A percentile compares a stretch with the other conserved stretches of the same genome.
Conservation (phyloP, 1,140 invertebrate species). For the Pentalonia nigronervosa region DNA sequence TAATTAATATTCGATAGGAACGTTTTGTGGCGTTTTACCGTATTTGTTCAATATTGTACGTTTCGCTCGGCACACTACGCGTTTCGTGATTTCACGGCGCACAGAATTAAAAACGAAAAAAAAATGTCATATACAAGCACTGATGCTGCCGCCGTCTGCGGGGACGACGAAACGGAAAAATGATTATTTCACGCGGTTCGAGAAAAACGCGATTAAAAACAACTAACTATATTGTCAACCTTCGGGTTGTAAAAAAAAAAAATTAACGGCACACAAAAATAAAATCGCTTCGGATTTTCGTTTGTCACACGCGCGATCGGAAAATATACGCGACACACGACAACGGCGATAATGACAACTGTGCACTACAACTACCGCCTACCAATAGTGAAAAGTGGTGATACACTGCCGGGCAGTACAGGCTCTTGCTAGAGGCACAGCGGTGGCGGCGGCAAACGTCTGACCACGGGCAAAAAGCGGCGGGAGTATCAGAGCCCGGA, state of each 20-base stretch:
- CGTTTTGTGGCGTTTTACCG: background rate
- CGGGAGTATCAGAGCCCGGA: slow-evolving; percentile 51
- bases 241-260: background rate
- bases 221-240: background rate
- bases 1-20: background rate
- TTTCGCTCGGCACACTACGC: background rate
- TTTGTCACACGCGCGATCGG: background rate
- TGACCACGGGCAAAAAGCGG: slow-evolving; percentile 56
- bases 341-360: background rate
- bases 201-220: background rate
- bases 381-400: slow-evolving; percentile 35
- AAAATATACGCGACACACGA: background rate
- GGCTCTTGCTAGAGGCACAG: background rate
- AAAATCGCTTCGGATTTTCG: background rate
- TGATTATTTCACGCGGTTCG: background rate
- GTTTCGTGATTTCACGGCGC: background rate
- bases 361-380: slow-evolving; percentile 1
- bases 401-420: background rate
- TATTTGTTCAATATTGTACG: background rate
- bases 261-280: background rate
- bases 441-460: background rate
- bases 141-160: background rate
- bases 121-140: too few relatives aligned
- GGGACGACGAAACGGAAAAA: background rate
- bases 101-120: background rate